Evolutionary conservation across 2,888 invertebrate genomes (phyloP), one percentile per base, ranked within the genome.

Genomic region (Crematogaster levior): DNA sequence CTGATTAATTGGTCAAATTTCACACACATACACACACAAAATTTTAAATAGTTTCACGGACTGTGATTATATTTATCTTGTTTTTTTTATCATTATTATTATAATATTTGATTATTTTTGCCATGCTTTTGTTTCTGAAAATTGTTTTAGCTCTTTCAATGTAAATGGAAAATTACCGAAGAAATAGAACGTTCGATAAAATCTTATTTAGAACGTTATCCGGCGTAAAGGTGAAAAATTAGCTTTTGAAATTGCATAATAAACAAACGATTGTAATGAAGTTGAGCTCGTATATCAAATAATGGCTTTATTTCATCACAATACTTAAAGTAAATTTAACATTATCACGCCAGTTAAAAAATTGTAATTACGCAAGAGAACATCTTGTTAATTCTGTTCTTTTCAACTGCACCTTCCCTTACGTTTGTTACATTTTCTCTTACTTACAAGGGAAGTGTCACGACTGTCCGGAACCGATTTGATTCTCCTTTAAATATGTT

Each of bases 321-420:
- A 37, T n/a, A 24, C 34, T 48, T 60, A 24, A 12, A 12, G n/a
- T 48, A 74, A 63, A 51, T 12, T 65, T 9, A 21, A 74, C 48
- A 3, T 73, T 60, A 30, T 21, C 15, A 37, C 63, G 21, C 15
- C 9, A 9, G 15, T 21, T 1, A 24, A 61, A 74, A 37, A 63
- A 60, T 74, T 74, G n/a, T 74, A 63, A 37, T 63, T 63, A 74
- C 37, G 7, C 24, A 18, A 9, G 48, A 63, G 34, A 74, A 18
- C 60, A 12, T 51, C 46, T 74, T 24, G 63, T 63, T 37, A 48
- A 12, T 34, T 74, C 10, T n/a, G 48, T 21, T 60, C 58, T 73
- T 63, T 37, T 37, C 34, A 61, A 21, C 18, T 60, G 15, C 24
- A 72, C 21, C 24, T 48, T 34, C 4, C 60, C 15, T 63, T 48